phyloP scores from a whole-genome alignment of 2,113 vertebrate genomes.

The Shinisaurus crocodilurus region DNA sequence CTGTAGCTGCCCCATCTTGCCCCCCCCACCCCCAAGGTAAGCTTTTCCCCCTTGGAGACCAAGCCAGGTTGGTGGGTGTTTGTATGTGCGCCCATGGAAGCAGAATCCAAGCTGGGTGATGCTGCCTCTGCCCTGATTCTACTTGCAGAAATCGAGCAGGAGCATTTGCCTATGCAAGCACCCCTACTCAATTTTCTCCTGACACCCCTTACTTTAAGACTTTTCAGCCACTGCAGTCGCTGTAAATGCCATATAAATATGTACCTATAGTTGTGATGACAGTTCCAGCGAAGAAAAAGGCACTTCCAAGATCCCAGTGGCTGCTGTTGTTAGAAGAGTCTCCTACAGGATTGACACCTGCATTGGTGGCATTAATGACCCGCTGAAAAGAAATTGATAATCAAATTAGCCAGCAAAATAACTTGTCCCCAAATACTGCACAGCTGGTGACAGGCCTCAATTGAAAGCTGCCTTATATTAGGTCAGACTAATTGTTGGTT shows the following conservation, averaged over 20 bases:
- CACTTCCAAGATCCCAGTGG: conserved; percentile 95
- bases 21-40: not conserved
- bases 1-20: not conserved
- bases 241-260: conserved; percentile 19
- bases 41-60: not conserved
- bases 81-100: too few species aligned
- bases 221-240: not conserved
- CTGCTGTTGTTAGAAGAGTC: conserved; percentile 90
- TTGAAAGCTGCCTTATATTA: not conserved
- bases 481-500: not conserved
- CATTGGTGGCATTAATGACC: conserved; percentile 90
- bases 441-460: not conserved
- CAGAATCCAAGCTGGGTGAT: not conserved
- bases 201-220: not conserved
- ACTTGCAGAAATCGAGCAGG: not conserved
- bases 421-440: not conserved
- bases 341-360: conserved; percentile 94
- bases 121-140: not conserved
- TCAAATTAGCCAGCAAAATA: conserved; percentile 16
- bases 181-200: too few species aligned
- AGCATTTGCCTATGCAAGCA: too few species aligned
- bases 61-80: not conserved
- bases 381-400: conserved; percentile 79
- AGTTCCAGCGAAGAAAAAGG: conserved; percentile 99
- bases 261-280: conserved; percentile 99